Conservation (phyloP, 1,140 invertebrate genomes). For the Aphelenchoides avenae region DNA sequence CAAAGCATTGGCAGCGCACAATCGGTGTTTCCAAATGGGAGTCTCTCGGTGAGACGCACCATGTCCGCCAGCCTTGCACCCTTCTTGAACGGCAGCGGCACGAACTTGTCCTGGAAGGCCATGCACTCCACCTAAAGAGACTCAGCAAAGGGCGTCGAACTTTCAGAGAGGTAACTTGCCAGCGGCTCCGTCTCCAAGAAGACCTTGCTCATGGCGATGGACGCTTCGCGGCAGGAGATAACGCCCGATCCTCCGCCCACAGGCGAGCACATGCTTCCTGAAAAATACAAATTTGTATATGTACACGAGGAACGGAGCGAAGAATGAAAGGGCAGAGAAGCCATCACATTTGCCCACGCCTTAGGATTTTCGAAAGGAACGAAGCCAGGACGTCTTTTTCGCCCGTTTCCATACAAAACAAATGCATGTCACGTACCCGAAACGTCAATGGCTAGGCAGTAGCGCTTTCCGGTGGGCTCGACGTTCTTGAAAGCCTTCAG, state of each 20-base stretch:
- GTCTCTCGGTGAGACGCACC: slow-evolving; percentile 35
- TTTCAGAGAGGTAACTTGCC: slow-evolving; percentile 13
- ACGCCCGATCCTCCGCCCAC: slow-evolving; percentile 58
- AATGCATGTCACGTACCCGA: slow-evolving; percentile 60
- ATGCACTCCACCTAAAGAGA: slow-evolving; percentile 42
- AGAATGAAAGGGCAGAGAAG: no score
- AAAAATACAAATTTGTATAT: slow-evolving; percentile 11
- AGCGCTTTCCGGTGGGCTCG: slow-evolving; percentile 64
- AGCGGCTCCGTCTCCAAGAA: slow-evolving; percentile 44
- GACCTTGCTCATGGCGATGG: slow-evolving; percentile 47
- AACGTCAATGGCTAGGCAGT: slow-evolving; percentile 66
- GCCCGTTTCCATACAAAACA: no score
- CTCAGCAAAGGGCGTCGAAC: not conserved
- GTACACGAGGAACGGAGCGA: no score
- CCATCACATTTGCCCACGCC: no score
- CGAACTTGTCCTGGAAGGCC: slow-evolving; percentile 35
- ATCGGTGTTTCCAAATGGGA: slow-evolving; percentile 61
- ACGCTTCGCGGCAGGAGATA: slow-evolving; percentile 61
- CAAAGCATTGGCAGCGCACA: slow-evolving; percentile 65
- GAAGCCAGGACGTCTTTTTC: no score
- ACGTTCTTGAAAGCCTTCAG: slow-evolving; percentile 61
- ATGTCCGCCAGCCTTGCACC: slow-evolving; percentile 49
- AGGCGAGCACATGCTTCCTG: slow-evolving; percentile 60
- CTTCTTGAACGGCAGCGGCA: slow-evolving; percentile 40
- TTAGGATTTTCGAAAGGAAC: no score